A percentile compares a stretch with the other conserved stretches of the same genome.
These are phyloP conservation scores for Aphelocoma californica DNA, from an alignment of 2,797 vertebrate species.

Conservation along the genomic window DNA sequence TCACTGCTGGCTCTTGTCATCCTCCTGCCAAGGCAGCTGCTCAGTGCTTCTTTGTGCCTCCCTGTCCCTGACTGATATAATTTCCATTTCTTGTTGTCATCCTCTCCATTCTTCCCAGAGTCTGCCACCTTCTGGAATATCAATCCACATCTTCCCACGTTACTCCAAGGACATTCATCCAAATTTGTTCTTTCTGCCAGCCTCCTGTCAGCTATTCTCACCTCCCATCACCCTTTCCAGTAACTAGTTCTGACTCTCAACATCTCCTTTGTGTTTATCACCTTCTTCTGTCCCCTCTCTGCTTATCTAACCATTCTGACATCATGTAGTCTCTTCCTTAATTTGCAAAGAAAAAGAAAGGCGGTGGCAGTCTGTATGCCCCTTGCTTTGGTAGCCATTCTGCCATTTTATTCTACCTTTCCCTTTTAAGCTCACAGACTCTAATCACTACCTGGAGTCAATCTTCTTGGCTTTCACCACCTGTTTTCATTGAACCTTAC, in stretches of 20 bases:
- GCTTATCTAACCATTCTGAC: background rate
- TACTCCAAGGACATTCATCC: background rate
- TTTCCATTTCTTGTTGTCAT: background rate
- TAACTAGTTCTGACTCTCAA: background rate
- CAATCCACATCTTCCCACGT: background rate
- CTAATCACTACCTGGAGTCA: background rate
- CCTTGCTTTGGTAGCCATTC: background rate
- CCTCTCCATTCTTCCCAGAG: background rate
- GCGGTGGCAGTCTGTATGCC: accelerated
- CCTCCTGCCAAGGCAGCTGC: background rate
- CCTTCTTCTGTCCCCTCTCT: background rate
- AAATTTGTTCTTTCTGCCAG: background rate
- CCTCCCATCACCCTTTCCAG: background rate
- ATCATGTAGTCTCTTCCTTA: background rate
- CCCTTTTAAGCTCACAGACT: background rate
- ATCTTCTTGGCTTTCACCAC: background rate
- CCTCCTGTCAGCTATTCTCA: background rate
- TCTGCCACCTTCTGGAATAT: background rate
- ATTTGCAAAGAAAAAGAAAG: background rate
- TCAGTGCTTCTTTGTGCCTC: background rate
- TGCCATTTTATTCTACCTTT: background rate
- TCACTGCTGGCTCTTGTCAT: background rate
- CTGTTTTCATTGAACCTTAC: background rate
- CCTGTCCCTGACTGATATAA: background rate
- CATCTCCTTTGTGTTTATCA: background rate